These are phyloP conservation scores for Gobius niger DNA, from an alignment of 2,113 vertebrate genomes.

Conservation along the genomic window DNA sequence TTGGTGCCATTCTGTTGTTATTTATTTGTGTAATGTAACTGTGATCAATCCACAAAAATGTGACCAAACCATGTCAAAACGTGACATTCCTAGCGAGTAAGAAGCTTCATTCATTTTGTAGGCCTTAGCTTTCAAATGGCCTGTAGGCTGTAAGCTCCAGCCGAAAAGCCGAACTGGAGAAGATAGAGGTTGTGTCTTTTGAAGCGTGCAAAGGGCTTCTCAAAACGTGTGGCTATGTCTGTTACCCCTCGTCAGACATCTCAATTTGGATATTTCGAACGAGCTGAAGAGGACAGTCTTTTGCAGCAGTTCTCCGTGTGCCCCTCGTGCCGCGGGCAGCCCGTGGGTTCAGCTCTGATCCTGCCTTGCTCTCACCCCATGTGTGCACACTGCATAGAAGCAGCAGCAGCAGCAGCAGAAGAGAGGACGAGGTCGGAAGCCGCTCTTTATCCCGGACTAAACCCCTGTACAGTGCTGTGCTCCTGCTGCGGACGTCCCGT, in stretches of 20 bases:
- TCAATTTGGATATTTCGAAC: not conserved
- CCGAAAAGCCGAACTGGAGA: no score
- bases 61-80: no score
- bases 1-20: no score
- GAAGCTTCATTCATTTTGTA: no score
- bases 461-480: slow-evolving; percentile 60
- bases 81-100: no score
- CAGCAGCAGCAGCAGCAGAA: slow-evolving; percentile 29
- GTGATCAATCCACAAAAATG: no score
- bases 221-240: not conserved
- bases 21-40: no score
- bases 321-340: slow-evolving; percentile 48
- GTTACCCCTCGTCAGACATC: not conserved
- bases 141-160: no score
- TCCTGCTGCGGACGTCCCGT: slow-evolving; percentile 58
- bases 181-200: no score
- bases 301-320: slow-evolving; percentile 45
- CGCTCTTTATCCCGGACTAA: not conserved
- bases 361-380: slow-evolving; percentile 74
- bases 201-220: not conserved
- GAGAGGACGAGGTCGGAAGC: slow-evolving; percentile 4
- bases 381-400: slow-evolving; percentile 60
- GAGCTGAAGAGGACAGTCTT: slow-evolving; percentile 21
- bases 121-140: no score
- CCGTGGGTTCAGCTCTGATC: slow-evolving; percentile 47